phyloP scores from a whole-genome alignment of 2,888 invertebrate genomes.

The Cephus runcator region DNA sequence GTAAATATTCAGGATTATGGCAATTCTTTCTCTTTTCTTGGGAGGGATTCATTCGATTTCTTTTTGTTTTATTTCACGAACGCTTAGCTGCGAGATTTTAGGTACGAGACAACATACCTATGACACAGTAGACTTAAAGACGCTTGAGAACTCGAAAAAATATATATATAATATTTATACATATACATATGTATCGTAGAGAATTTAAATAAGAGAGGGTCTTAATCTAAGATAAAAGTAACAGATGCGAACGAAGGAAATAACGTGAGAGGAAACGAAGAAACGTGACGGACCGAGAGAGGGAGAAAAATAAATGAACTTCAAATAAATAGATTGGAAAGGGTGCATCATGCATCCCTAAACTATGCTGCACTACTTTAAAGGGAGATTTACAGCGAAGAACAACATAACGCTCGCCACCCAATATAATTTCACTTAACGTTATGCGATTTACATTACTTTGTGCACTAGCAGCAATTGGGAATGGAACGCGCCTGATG shows the following conservation, averaged over 20 bases:
- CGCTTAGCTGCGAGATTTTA: too few relatives aligned
- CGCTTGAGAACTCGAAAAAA: neutral
- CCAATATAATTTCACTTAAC: constrained; percentile 8
- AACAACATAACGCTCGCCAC: constrained; percentile 1
- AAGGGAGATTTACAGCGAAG: neutral
- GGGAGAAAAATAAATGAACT: too few relatives aligned
- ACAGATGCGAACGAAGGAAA: neutral
- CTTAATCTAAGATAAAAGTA: neutral
- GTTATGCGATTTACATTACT: constrained; percentile 31
- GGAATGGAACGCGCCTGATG: constrained; percentile 25
- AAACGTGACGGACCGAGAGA: neutral
- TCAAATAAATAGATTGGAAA: neutral
- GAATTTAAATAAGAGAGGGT: too few relatives aligned
- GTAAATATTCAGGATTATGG: too few relatives aligned
- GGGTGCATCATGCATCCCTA: neutral
- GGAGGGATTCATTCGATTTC: too few relatives aligned
- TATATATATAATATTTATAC: constrained; percentile 8
- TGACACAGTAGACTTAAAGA: too few relatives aligned
- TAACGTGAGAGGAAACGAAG: neutral
- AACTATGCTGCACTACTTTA: too few relatives aligned
- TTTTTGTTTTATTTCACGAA: too few relatives aligned
- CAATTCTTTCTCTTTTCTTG: too few relatives aligned
- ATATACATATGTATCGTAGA: neutral
- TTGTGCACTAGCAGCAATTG: constrained; percentile 51
- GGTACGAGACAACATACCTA: too few relatives aligned